Conservation (phyloP, 2,113 vertebrate genomes). For the Symphodus melops region DNA sequence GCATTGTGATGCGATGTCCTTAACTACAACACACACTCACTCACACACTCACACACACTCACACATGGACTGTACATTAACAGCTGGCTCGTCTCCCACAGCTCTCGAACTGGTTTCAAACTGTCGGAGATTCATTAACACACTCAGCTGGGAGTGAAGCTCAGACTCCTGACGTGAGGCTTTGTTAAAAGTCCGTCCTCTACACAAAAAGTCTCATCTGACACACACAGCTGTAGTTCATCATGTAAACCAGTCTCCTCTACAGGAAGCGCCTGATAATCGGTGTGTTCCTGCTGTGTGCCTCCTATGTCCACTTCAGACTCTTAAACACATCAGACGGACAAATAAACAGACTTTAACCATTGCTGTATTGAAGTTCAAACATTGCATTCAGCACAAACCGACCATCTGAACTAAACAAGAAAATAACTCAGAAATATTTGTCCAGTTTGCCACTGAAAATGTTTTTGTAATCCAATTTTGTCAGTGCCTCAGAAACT, state of each 20-base stretch:
- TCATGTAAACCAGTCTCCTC: constrained; percentile 7
- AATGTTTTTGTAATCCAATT: too few species aligned
- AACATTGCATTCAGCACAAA: not conserved
- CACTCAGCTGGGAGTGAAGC: constrained; percentile 43
- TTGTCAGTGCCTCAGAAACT: too few species aligned
- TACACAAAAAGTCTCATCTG: not conserved
- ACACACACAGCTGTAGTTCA: constrained; percentile 25
- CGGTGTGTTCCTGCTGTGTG: not conserved
- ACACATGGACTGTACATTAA: constrained; percentile 18
- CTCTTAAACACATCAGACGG: not conserved
- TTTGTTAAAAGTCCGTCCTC: constrained; percentile 2
- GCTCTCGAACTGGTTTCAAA: constrained; percentile 40
- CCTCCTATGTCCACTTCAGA: not conserved
- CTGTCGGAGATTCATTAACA: constrained; percentile 68
- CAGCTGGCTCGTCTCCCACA: constrained; percentile 58
- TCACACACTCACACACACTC: constrained; percentile 1
- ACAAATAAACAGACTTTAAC: not conserved
- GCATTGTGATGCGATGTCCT: constrained; percentile 25
- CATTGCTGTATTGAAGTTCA: not conserved
- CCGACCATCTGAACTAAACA: not conserved
- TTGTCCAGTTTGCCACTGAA: too few species aligned
- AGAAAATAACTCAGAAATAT: not conserved
- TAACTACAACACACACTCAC: not conserved
- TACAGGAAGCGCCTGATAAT: constrained; percentile 14
- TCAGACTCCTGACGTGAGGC: constrained; percentile 19